Base-by-base conservation (phyloP, 2,888 invertebrate genomes). In the Platycnemis pennipes region DNA sequence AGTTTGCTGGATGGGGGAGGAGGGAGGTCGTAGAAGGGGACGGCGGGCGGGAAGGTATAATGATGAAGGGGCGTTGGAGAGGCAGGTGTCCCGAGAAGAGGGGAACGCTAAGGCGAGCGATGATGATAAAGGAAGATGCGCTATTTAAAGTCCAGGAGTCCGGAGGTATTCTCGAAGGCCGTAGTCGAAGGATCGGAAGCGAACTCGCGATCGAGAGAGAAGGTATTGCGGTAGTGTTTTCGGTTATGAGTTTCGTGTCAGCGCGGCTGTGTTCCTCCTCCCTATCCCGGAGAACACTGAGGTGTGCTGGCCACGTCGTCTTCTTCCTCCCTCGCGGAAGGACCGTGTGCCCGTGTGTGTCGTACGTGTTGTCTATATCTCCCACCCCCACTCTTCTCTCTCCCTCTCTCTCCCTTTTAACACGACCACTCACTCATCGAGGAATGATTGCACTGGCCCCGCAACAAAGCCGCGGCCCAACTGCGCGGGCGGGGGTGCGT, bases 401-500 rank as follows among this genome's bases (percentile, higher is more conserved):
- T 22, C 63, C 69, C 91, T 44, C 91, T 63, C 53, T 26, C 88
- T 69, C 63, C 45, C 91, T 44, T 91, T 91, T 91, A 91, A 91
- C 63, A 11, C 91, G 44, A 44, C 56, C 91, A 69, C 91, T 91
- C 91, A 91, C 91, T 91, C 91, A 91, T 91, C 56, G 91, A 56
- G 91, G 91, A 91, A 91, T 91, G 63, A 91, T 91, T 63, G 91
- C 91, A 44, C 91, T 56, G 42, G 44, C 63, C 91, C 63, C 63
- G 91, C 91, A 63, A 91, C 91, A 91, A 91, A 91, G 91, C 91
- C 91, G 91, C 91, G 63, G 91, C 91, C 63, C 42, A 56, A 91
- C 91, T 91, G 91, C 91, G 91, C 91, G 91, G 63, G 91, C 63
- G 91, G 91, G 91, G 91, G 91, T 91, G 91, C 91, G 91, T 91